Base-by-base conservation (phyloP, 2,113 vertebrate genomes). In the Channa maculata region DNA sequence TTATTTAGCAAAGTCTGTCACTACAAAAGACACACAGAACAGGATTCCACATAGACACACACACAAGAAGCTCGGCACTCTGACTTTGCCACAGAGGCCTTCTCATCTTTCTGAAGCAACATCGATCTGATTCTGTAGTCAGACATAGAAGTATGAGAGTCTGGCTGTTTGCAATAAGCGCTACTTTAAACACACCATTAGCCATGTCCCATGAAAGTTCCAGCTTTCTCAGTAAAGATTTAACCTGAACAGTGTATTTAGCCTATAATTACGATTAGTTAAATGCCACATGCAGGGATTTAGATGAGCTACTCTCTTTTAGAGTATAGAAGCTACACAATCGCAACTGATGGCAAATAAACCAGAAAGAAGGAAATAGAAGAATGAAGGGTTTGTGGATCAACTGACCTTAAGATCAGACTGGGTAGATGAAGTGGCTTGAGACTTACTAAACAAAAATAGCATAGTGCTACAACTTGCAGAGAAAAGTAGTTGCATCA, bases 111-210 rank as follows among this genome's bases (percentile, higher is more conserved):
- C 77, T 78, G 82, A 85, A 89, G 89, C 54, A 67, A 65, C 87
- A 90, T 88, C 89, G 91, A 93, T 93, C 79, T 63, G 76, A 80
- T 70, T 39, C 54, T 49, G 45, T 59, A 70, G 90, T 14, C 44
- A 78, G 82, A 91, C 90, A 79, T 83, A 85, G 10, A 85, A 48
- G 71, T 77, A 73, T 82, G 70, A 75, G 87, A 79, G 80, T 69
- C 82, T 89, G 80, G 86, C 87, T 68, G 38, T 4, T 10, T 64
- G 61, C 71, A 51, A 78, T 54, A 45, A 44, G 67, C 53, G 13
- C 54, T 84, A 79, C 86, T 92, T 86, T 86, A 88, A 92, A 89
- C 83, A 88, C 82, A 83, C 88, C 89, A 91, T 93, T 94, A 92
- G 89, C 88, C 82, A 80, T 80, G 83, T 43, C 6, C 46, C 77